Base-by-base conservation (phyloP, 2,797 vertebrate species). In the Rhynchotus rufescens region DNA sequence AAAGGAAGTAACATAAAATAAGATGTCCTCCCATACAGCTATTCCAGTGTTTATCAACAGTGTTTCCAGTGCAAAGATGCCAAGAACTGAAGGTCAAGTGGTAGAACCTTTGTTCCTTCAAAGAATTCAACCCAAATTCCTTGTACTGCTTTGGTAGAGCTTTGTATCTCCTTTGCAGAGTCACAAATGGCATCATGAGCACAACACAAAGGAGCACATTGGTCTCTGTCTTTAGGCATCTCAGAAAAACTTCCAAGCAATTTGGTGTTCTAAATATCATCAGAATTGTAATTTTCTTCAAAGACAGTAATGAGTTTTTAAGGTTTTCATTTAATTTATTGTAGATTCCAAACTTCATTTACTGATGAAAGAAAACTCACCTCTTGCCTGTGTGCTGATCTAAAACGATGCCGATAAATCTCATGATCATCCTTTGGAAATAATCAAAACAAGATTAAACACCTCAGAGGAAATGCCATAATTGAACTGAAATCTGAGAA, bases 341-440 rank as follows among this genome's bases (percentile, higher is more conserved):
- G 51, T 14, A 84, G 34, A 71, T 68, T 59, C 17, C 36, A 57
- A 44, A 54, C 5, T 56, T 78, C 57, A 76, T 81, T 64, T 57
- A 78, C 22, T n/a, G 40, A 85, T 25, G 42, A 89, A 76, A 82
- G 64, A 80, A 88, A 80, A 82, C 94, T 93, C 73, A 93, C 93
- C 94, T 96, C 91, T 79, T 89, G 80, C 57, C 40, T 78, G 7
- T 91, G 78, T 0, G 86, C 67, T 56, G 92, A 92, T 84, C 4
- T 95, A 83, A 97, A 97, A 57, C 34, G 86, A 65, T 86, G 84
- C 28, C 62, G 26, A 44, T 95, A 95, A 80, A 93, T 92, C 68
- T 93, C 86, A 83, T 32, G 30, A 22, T 12, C 8, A 21, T 15
- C 72, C 96, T 96, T 93, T 84, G 75, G 93, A 91, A 95, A 81